Evolutionary conservation across 2,888 invertebrate genomes (phyloP), one percentile per base, ranked within the genome.

Genomic region (Andricus curvator): DNA sequence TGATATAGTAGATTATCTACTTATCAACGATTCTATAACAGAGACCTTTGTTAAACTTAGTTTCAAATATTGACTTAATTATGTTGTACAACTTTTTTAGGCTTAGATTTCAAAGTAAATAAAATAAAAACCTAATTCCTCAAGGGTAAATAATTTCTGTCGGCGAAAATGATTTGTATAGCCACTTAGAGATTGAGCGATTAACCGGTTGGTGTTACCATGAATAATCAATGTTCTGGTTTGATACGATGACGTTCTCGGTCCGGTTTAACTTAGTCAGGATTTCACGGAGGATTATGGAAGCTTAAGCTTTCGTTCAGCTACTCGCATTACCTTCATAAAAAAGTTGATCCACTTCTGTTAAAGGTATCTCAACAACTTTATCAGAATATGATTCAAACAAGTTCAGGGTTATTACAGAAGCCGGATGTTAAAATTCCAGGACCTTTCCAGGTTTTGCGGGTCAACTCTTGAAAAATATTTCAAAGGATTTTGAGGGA

Each of bases 281-380:
- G 89, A 90, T 90, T 90, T 90, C 89, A 90, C 88, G 82, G 84
- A 65, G 89, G 90, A 90, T 90, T 90, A 90, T 84, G 81, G 81
- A 87, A 78, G 89, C 87, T 90, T 85, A 83, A 88, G 87, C 85
- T 89, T 89, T 88, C 89, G 87, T 89, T 89, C 25, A 62, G 62
- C 62, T 62, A 62, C 62, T 62, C 62, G 62, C 25, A 62, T 62
- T 62, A 62, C 62, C 62, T 62, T 29, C 5, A 6, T 22, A 13
- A 25, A 62, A 62, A 62, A 62, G 25, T 29, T 25, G 25, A 62
- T 62, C 25, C 15, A 29, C 25, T 62, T 29, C 62, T 9, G 56
- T n/a, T n/a, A 22, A n/a, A n/a, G 25, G 62, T 1, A 25, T 62
- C 15, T 15, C 15, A 62, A 29, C 25, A 25, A 62, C 25, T 15